Conservation (phyloP, 2,888 invertebrate genomes). For the Bhutanitis thaidina region DNA sequence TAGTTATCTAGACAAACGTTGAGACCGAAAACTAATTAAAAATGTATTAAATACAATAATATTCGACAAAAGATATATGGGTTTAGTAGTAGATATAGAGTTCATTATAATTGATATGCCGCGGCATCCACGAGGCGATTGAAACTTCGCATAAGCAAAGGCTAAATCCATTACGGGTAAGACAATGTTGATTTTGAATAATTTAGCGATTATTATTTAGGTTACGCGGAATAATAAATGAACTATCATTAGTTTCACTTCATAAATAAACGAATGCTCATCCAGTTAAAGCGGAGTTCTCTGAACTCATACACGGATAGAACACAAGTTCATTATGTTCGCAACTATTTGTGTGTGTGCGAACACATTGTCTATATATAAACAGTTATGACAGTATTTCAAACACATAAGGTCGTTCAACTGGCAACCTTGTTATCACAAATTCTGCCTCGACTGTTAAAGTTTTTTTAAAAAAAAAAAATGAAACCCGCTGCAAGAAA, state of each 20-base stretch:
- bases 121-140: background rate
- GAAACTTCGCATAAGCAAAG: slow-evolving; percentile 3
- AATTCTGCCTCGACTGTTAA: slow-evolving; percentile 5
- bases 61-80: too few species aligned
- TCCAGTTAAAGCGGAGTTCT: slow-evolving; percentile 21
- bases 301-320: slow-evolving; percentile 22
- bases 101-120: slow-evolving; percentile 20
- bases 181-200: slow-evolving; percentile 23
- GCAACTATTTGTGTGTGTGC: slow-evolving; percentile 26
- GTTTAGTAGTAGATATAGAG: background rate
- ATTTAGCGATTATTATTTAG: slow-evolving; percentile 20
- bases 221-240: slow-evolving; percentile 17
- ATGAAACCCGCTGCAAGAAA: slow-evolving; percentile 1
- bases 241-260: slow-evolving; percentile 21
- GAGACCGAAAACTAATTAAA: too few species aligned
- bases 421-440: slow-evolving; percentile 26
- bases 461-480: slow-evolving; percentile 4
- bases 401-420: slow-evolving; percentile 26
- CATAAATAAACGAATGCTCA: slow-evolving; percentile 23
- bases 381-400: slow-evolving; percentile 26
- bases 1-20: too few species aligned
- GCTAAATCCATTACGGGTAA: slow-evolving; percentile 22
- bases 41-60: too few species aligned
- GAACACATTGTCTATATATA: slow-evolving; percentile 25
- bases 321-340: slow-evolving; percentile 17